Evolutionary conservation across 2,888 invertebrate genomes (phyloP).

Genomic region (Rhamphomyia laevipes): DNA sequence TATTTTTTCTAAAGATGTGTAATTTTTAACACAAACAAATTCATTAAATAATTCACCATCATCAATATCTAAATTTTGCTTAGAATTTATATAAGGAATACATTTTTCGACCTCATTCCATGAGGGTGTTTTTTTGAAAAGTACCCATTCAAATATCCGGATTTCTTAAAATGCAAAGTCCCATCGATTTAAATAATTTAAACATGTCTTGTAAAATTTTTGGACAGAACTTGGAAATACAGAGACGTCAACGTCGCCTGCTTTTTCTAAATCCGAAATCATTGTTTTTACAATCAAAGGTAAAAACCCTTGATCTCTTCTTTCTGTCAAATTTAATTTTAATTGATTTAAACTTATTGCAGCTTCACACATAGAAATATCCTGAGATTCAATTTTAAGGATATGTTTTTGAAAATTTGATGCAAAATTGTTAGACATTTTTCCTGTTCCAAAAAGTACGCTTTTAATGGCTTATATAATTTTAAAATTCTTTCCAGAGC

Average conservation of each 20-base stretch:
- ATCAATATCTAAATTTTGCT: not conserved
- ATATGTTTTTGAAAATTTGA: not conserved
- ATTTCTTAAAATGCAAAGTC: not conserved
- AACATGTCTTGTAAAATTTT: not conserved
- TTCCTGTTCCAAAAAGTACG: constrained; percentile 3
- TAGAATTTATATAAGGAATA: not conserved
- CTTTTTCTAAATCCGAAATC: not conserved
- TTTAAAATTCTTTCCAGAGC: constrained; percentile 5
- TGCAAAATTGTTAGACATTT: constrained; percentile 3
- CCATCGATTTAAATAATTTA: not conserved
- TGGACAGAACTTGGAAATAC: not conserved
- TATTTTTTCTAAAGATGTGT: not conserved
- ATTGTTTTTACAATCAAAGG: not conserved
- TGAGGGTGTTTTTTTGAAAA: not conserved
- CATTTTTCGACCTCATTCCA: not conserved
- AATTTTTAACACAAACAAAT: not conserved
- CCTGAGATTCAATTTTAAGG: not conserved
- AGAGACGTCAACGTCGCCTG: not conserved
- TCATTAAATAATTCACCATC: not conserved
- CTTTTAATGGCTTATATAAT: constrained; percentile 3
- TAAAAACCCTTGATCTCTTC: not conserved
- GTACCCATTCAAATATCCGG: not conserved
- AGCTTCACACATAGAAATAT: not conserved
- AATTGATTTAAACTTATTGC: not conserved
- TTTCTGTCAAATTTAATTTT: not conserved